phyloP scores from a whole-genome alignment of 1,140 invertebrate genomes.

The Ectropis grisescens region DNA sequence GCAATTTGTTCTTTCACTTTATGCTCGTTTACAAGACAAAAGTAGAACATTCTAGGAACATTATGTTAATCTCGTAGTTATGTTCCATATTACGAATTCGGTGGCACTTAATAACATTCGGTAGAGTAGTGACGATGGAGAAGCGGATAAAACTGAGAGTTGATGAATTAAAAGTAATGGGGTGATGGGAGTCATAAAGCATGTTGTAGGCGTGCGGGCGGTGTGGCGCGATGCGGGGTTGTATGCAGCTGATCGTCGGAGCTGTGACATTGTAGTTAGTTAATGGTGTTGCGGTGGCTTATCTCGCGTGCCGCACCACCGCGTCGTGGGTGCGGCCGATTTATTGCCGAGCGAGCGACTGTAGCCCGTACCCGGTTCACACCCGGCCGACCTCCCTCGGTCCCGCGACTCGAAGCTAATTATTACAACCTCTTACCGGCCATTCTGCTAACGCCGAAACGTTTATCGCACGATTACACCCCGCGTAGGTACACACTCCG shows the following conservation, averaged over 20 bases:
- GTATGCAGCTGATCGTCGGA: slow-evolving; percentile 20
- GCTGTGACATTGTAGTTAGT: slow-evolving; percentile 17
- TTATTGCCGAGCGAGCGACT: slow-evolving; percentile 39
- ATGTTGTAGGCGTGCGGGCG: slow-evolving; percentile 8
- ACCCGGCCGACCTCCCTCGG: too few species aligned
- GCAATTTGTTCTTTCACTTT: slow-evolving; percentile 71
- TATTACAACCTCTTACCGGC: slow-evolving; percentile 10
- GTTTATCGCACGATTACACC: too few species aligned
- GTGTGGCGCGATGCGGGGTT: neutral
- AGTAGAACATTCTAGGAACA: slow-evolving; percentile 67
- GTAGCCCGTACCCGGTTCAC: too few species aligned
- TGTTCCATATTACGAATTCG: slow-evolving; percentile 49
- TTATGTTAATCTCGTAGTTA: slow-evolving; percentile 66
- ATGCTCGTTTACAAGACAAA: slow-evolving; percentile 70
- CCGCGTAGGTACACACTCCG: too few species aligned
- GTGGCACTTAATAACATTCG: slow-evolving; percentile 12
- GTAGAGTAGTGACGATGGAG: neutral
- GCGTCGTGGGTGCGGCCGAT: slow-evolving; percentile 35
- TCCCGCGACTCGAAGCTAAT: slow-evolving; percentile 34
- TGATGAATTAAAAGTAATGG: slow-evolving; percentile 9
- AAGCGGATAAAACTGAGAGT: slow-evolving; percentile 1
- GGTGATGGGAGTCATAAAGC: slow-evolving; percentile 21
- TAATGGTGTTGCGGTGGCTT: slow-evolving; percentile 50
- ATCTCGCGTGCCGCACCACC: slow-evolving; percentile 36
- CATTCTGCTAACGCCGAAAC: too few species aligned